A percentile compares a stretch with the other conserved stretches of the same genome.
Conservation (phyloP, 2,888 invertebrate species). For the Podotricha telesiphe region DNA sequence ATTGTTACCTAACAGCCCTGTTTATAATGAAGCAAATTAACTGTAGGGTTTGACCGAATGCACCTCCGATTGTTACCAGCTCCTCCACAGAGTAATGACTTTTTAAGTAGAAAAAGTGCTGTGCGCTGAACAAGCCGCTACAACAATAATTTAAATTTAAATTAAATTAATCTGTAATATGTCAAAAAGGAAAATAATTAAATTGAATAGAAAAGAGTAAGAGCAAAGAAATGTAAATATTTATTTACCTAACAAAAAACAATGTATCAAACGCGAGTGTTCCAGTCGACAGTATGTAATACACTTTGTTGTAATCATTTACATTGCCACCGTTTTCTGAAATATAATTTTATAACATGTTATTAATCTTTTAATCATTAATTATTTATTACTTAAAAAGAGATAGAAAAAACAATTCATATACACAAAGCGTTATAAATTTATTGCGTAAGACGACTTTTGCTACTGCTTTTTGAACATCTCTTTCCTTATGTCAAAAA, state of each 20-base stretch:
- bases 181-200: background rate
- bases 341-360: slow-evolving; percentile 46
- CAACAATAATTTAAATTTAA: slow-evolving; percentile 43
- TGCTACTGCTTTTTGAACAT: too few species aligned
- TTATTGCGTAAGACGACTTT: too few species aligned
- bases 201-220: background rate
- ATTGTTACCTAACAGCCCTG: slow-evolving; percentile 84
- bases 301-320: slow-evolving; percentile 69
- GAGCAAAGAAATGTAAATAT: background rate
- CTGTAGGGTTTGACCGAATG: slow-evolving; percentile 77
- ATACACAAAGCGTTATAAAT: too few species aligned
- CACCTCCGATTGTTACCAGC: slow-evolving; percentile 70
- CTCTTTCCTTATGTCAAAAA: too few species aligned
- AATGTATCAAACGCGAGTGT: slow-evolving; percentile 85
- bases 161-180: background rate
- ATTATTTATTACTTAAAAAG: too few species aligned
- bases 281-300: slow-evolving; percentile 80
- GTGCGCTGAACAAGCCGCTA: slow-evolving; percentile 85
- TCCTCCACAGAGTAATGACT: slow-evolving; percentile 75
- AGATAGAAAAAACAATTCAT: too few species aligned
- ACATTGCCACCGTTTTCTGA: slow-evolving; percentile 76
- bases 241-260: slow-evolving; percentile 84
- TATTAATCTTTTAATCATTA: background rate
- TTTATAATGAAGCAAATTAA: slow-evolving; percentile 79
- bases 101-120: slow-evolving; percentile 84